phyloP scores from a whole-genome alignment of 1,140 invertebrate species.

The Sipha flava region DNA sequence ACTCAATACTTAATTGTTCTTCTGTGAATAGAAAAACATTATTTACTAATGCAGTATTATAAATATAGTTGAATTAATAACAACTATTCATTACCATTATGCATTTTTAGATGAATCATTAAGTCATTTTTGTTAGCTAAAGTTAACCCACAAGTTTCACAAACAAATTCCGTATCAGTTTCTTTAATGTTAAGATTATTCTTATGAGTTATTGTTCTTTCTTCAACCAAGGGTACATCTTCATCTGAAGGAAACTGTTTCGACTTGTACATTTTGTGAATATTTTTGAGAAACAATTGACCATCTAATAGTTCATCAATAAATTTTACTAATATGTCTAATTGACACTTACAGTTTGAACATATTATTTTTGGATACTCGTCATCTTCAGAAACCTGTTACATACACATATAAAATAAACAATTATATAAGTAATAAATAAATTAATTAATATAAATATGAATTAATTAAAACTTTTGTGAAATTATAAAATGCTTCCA shows the following conservation, averaged over 20 bases:
- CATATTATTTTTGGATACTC: conserved; percentile 10
- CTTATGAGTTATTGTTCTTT: background rate
- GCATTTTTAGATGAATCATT: background rate
- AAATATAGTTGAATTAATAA: background rate
- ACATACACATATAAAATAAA: background rate
- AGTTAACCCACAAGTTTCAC: background rate
- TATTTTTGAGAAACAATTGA: background rate
- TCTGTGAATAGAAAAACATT: background rate
- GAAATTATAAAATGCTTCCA: too few relatives aligned
- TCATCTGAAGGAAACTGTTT: background rate
- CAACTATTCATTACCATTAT: background rate
- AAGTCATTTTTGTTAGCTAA: background rate
- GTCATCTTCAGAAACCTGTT: conserved; percentile 2
- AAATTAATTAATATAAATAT: too few relatives aligned
- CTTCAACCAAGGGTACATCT: background rate
- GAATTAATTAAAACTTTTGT: too few relatives aligned
- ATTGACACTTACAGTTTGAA: conserved; percentile 11
- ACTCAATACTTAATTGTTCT: background rate
- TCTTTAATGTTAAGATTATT: background rate
- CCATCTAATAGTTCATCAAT: background rate
- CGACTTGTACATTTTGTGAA: background rate
- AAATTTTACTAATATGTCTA: conserved; percentile 11
- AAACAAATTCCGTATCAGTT: background rate
- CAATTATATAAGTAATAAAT: background rate
- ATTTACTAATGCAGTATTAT: background rate